phyloP scores from a whole-genome alignment of 2,888 invertebrate genomes.

The Leptinotarsa rubiginosa region DNA sequence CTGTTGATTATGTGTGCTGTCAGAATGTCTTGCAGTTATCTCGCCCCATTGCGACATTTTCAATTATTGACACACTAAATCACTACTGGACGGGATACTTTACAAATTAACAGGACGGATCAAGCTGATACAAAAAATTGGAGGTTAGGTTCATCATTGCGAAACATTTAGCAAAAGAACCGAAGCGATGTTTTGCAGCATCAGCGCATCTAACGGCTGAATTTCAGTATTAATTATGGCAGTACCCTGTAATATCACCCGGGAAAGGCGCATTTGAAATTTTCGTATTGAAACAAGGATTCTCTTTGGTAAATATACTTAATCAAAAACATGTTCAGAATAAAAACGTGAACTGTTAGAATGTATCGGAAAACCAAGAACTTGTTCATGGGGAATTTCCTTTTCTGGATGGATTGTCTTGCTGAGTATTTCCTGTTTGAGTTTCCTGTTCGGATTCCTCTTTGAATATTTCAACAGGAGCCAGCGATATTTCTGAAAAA shows the following conservation, averaged over 20 bases:
- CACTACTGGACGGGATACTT: neutral
- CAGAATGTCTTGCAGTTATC: neutral
- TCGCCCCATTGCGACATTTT: neutral
- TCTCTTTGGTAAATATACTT: neutral
- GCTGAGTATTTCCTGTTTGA: neutral
- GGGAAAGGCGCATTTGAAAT: neutral
- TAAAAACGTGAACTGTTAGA: constrained; percentile 3
- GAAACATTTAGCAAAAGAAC: too few relatives aligned
- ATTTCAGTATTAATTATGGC: neutral
- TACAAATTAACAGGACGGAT: neutral
- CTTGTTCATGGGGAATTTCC: neutral
- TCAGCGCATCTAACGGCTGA: neutral
- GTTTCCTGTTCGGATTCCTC: neutral
- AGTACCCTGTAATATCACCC: neutral
- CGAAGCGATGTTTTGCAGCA: too few relatives aligned
- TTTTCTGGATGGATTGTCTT: neutral
- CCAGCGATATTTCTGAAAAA: neutral
- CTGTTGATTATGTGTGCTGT: neutral
- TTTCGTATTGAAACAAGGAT: neutral
- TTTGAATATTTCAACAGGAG: neutral
- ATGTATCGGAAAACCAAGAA: neutral
- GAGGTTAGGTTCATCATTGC: neutral
- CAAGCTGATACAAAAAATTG: neutral
- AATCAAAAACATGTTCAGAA: neutral
- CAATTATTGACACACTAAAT: neutral